phyloP scores from a whole-genome alignment of 2,797 vertebrate species.

The Pristis pectinata region DNA sequence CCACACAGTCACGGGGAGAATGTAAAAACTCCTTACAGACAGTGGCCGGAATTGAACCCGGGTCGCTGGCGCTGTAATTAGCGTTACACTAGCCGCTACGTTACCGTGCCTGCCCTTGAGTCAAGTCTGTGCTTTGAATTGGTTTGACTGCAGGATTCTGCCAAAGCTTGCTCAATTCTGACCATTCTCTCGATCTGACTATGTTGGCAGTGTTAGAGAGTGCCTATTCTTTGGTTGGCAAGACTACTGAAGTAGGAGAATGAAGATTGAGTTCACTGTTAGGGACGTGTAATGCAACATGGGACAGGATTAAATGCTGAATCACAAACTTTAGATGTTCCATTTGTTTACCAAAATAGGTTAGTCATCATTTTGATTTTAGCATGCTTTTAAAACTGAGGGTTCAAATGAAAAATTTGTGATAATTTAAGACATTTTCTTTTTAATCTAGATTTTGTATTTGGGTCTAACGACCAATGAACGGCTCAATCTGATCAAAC shows the following conservation, averaged over 20 bases:
- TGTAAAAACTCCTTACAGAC: too few relatives aligned
- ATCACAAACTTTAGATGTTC: neutral
- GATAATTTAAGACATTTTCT: fast-evolving
- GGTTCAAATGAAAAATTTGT: neutral
- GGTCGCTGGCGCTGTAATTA: too few relatives aligned
- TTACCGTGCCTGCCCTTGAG: too few relatives aligned
- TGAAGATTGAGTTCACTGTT: neutral
- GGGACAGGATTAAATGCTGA: neutral
- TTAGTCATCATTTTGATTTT: neutral
- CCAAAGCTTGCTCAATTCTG: neutral
- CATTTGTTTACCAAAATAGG: neutral
- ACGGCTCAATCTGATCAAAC: conserved; percentile 61
- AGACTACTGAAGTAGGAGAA: neutral
- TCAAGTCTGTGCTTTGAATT: neutral
- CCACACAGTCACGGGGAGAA: too few relatives aligned
- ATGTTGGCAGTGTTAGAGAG: neutral
- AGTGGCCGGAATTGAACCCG: too few relatives aligned
- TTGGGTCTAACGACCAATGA: conserved; percentile 85
- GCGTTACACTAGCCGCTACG: too few relatives aligned
- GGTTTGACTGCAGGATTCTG: neutral
- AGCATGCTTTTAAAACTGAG: neutral
- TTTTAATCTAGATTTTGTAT: conserved; percentile 61
- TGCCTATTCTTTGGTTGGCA: neutral
- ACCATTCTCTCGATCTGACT: neutral
- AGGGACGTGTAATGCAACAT: neutral